Conservation (phyloP, 2,797 vertebrate genomes). For the Danio albolineatus region DNA sequence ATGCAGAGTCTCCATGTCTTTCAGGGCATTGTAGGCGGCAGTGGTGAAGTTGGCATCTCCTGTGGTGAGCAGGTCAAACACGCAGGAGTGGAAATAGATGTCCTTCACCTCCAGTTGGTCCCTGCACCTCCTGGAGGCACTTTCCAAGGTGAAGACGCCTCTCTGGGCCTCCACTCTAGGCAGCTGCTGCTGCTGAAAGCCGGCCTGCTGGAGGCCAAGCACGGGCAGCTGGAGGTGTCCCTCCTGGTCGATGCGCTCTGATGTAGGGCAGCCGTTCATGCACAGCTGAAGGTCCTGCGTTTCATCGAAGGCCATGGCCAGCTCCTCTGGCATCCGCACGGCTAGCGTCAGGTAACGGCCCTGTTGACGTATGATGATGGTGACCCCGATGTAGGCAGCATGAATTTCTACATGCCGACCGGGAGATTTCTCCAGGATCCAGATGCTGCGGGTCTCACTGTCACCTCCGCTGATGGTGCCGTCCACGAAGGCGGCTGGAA, state of each 20-base stretch:
- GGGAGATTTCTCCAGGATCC: constrained; percentile 85
- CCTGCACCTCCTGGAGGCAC: constrained; percentile 85
- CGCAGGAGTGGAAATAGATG: constrained; percentile 96
- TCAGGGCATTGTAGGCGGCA: constrained; percentile 90
- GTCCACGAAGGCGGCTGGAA: constrained; percentile 94
- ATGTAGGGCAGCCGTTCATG: constrained; percentile 89
- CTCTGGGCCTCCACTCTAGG: constrained; percentile 67
- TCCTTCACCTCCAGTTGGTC: constrained; percentile 91
- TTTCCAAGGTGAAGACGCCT: constrained; percentile 81
- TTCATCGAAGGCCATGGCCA: constrained; percentile 89
- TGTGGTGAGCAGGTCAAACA: constrained; percentile 96
- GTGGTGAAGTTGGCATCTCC: constrained; percentile 94
- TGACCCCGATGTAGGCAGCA: constrained; percentile 92
- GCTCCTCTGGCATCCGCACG: constrained; percentile 88
- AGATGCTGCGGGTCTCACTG: constrained; percentile 84
- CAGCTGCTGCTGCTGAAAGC: constrained; percentile 58
- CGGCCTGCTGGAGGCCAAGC: constrained; percentile 74
- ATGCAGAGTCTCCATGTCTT: constrained; percentile 92
- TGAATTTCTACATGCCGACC: constrained; percentile 91
- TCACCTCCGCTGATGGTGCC: constrained; percentile 90
- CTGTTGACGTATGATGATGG: constrained; percentile 90
- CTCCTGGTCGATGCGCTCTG: constrained; percentile 88
- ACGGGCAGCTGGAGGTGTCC: constrained; percentile 81
- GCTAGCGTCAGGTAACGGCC: constrained; percentile 93
- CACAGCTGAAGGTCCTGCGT: constrained; percentile 97